Conservation (phyloP, 92 coral and sea anemone genomes). For the Micromussa lordhowensis region DNA sequence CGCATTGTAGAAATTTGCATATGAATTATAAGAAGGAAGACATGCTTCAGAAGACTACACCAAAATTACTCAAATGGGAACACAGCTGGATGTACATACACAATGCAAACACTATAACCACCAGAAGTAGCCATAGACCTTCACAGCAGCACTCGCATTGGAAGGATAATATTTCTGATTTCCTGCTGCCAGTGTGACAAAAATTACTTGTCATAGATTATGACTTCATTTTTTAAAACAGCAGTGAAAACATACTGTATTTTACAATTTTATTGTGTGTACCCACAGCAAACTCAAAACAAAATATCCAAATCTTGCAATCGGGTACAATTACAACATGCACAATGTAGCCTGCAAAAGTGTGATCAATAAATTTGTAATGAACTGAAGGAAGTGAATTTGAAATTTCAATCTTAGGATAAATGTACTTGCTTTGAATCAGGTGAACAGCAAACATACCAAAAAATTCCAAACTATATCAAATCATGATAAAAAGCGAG, state of each 20-base stretch:
- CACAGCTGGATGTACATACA: constrained; percentile 10
- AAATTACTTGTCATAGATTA: not conserved
- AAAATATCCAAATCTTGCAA: not conserved
- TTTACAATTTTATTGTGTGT: not conserved
- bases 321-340: not conserved
- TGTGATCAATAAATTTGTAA: constrained; percentile 16
- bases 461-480: not conserved
- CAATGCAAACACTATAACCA: not conserved
- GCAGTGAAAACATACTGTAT: not conserved
- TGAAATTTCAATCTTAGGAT: not conserved
- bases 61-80: not conserved
- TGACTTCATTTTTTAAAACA: not conserved
- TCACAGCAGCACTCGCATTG: not conserved
- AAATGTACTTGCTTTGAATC: not conserved
- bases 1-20: not conserved
- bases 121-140: not conserved
- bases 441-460: not conserved
- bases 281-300: not conserved
- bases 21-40: not conserved
- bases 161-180: not conserved
- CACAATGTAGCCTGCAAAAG: not conserved
- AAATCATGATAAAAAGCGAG: not conserved
- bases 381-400: not conserved
- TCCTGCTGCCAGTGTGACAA: constrained; percentile 8
- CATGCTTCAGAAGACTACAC: not conserved